Base-by-base conservation (phyloP, 2,888 invertebrate species). In the Palloptera scutellata region DNA sequence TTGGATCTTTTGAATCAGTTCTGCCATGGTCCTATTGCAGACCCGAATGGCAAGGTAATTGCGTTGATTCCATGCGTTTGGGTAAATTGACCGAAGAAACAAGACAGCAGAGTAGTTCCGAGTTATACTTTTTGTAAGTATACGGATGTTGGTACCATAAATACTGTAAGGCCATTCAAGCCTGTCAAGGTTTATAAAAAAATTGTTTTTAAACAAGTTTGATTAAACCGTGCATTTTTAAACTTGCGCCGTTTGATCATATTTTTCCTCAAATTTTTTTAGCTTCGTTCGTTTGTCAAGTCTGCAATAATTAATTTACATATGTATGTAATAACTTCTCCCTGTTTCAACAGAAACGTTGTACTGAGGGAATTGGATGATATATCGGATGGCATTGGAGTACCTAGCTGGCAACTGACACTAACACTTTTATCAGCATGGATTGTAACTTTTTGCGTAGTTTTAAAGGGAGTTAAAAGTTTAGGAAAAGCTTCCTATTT, bases 401-500 rank as follows among this genome's bases (percentile, higher is more conserved):
- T 77, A 13, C 92, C 92, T 0, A 87, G 91, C 59, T 92, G 92
- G 91, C 87, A 90, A 78, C 84, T 93, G 40, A 87, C 89, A 0
- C 76, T 92, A 0, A 90, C 91, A 65, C 85, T 94, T 5, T 81
- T 92, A 1, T 85, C 86, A 1, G 87, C 92, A 0, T 94, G 93
- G 93, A 65, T 89, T 3, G 80, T 89, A 1, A 89, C 92, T 45
- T 92, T 91, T 78, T 74, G 89, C 6, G 90, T 92, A 64, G 89
- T 92, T 55, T 87, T 91, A 12, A 89, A 88, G 71, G 93, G 93
- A 9, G 91, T 93, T 0, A 90, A 91, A 81, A 92, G 91, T 77
- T 91, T 92, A 0, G 93, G 94, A 61, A 93, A 93, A 83, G 92
- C 90, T 0, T 90, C 95, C 0, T 96, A 96, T 84, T 93, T 96